phyloP scores from a whole-genome alignment of 2,113 vertebrate species.

The Clarias gariepinus region DNA sequence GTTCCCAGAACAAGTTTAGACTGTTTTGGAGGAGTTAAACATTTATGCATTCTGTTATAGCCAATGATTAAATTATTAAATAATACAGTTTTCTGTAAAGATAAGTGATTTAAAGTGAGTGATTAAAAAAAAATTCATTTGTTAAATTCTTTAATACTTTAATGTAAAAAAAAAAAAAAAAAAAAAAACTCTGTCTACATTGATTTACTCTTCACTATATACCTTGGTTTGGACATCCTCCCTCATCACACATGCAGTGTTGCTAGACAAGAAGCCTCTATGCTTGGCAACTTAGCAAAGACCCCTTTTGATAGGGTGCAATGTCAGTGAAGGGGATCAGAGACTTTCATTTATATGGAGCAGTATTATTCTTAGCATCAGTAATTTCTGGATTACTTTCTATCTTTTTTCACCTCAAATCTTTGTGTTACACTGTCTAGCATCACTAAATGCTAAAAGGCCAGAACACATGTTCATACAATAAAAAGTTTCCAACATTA shows the following conservation, averaged over 20 bases:
- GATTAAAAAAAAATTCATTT: background rate
- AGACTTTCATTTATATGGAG: slow-evolving; percentile 39
- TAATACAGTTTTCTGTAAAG: too few species aligned
- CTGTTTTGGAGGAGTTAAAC: background rate
- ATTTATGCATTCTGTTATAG: background rate
- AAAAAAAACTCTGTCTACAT: background rate
- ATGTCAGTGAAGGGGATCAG: slow-evolving; percentile 44
- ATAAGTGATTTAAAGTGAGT: background rate
- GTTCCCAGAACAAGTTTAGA: too few species aligned
- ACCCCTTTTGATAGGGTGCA: slow-evolving; percentile 41
- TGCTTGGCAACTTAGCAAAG: slow-evolving; percentile 42
- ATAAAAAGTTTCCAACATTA: background rate
- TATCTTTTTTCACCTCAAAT: slow-evolving; percentile 10
- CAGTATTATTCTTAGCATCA: slow-evolving; percentile 41
- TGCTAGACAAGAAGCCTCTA: slow-evolving; percentile 35
- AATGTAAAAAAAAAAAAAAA: background rate
- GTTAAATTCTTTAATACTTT: background rate
- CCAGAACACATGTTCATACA: background rate
- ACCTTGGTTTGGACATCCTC: slow-evolving; percentile 1
- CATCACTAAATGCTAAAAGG: background rate
- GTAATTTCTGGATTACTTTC: slow-evolving; percentile 36
- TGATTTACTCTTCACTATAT: background rate
- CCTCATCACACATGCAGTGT: slow-evolving; percentile 34
- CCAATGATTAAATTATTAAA: background rate
- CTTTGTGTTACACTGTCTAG: background rate